Evolutionary conservation across 2,113 vertebrate genomes (phyloP).

Genomic region (Myanophis thanlyinensis): DNA sequence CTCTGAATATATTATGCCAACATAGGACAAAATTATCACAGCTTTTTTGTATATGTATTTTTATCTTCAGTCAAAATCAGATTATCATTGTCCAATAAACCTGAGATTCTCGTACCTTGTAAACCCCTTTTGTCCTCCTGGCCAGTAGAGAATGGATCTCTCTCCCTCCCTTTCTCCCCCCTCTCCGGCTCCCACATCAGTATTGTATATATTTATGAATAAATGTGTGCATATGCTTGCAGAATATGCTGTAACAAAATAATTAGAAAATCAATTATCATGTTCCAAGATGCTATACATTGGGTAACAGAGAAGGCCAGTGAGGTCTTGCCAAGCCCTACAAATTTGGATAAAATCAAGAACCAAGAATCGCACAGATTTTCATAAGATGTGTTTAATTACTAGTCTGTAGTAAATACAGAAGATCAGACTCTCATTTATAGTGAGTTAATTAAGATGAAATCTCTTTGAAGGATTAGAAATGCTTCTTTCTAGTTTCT

Average conservation of each 20-base stretch:
- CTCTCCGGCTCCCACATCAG: too few relatives aligned
- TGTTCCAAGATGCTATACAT: too few relatives aligned
- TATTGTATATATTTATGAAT: neutral
- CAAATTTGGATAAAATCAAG: neutral
- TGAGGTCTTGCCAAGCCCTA: neutral
- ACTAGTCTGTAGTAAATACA: neutral
- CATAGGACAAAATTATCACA: neutral
- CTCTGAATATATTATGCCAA: neutral
- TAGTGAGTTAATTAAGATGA: neutral
- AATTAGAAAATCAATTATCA: too few relatives aligned
- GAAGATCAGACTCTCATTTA: neutral
- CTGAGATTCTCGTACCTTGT: too few relatives aligned
- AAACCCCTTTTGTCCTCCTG: neutral
- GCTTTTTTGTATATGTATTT: neutral
- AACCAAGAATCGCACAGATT: neutral
- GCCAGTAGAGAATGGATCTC: too few relatives aligned
- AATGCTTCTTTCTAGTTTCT: neutral
- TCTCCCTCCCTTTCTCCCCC: neutral
- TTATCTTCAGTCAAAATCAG: neutral
- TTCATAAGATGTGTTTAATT: neutral
- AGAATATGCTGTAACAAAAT: too few relatives aligned
- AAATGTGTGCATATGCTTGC: too few relatives aligned
- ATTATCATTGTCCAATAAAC: neutral
- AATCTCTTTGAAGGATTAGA: neutral
- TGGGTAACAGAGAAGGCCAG: too few relatives aligned